Conservation (phyloP, 2,113 vertebrate genomes). For the Malurus alboscapulatus region DNA sequence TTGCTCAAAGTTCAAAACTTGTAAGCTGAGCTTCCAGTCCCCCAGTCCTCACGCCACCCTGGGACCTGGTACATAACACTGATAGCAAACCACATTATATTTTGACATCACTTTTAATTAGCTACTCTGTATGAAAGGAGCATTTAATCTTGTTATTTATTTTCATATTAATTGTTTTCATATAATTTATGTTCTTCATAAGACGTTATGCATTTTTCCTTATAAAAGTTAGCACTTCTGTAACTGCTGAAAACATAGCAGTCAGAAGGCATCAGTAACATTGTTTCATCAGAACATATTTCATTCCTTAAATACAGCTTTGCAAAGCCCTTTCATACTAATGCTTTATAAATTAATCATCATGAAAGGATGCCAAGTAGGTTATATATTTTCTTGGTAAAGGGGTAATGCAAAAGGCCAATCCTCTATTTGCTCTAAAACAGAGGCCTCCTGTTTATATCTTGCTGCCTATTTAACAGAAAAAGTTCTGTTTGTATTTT, state of each 20-base stretch:
- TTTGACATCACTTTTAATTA: background rate
- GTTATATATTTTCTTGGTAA: background rate
- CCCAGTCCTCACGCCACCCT: rapidly evolving
- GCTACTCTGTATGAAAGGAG: background rate
- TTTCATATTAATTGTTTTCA: background rate
- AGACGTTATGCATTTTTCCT: background rate
- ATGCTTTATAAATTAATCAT: background rate
- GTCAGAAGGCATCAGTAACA: background rate
- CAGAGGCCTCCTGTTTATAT: background rate
- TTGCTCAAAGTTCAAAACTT: background rate
- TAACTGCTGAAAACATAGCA: background rate
- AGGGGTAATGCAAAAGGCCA: background rate
- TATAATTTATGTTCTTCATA: background rate
- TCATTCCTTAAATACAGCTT: background rate
- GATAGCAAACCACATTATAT: background rate
- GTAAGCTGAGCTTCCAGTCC: background rate
- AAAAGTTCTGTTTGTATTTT: background rate
- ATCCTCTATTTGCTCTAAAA: background rate
- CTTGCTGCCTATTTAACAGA: background rate
- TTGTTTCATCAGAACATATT: background rate
- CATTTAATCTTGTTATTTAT: background rate
- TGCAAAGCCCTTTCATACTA: background rate
- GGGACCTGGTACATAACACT: background rate
- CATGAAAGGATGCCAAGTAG: background rate
- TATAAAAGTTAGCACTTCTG: background rate